Evolutionary conservation across 2,797 vertebrate genomes (phyloP), one percentile per base, ranked within the genome.

Genomic region (Otolemur crassicaudatus): DNA sequence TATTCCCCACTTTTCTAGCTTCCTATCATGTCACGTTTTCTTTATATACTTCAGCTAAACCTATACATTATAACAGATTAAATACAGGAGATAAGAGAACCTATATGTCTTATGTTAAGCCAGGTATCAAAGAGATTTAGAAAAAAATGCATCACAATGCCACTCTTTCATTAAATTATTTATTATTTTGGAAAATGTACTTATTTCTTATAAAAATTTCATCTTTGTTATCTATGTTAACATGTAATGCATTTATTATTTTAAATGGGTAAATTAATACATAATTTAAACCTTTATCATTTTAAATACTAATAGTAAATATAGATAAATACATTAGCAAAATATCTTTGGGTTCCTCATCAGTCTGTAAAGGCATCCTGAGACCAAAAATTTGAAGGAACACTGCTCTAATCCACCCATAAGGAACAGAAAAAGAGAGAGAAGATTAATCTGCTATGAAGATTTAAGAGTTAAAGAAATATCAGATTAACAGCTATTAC

Each of bases 391-490:
- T 67, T 65, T 79, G 87, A 56, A 76, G 11, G 53, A 56, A 13
- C 8, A 40, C 29, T 89, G 46, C 29, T 31, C 40, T 93, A 87
- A 72, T 72, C 34, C 46, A 72, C 25, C 34, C 46, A 72, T 31
- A 14, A 76, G 31, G 16, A 16, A 31, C 3, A 77, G n/a, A 16
- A 11, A 92, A n/a, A 91, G 20, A 1, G 12, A 79, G 16, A 85
- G 25, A 3, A 87, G 80, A 89, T 58, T 13, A 79, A 89, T 84
- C 46, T 53, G 46, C 69, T 14, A 40, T 0, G 3, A 90, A 85
- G 34, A 86, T 92, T 92, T n/a, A 90, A 56, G 8, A 87, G 56
- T 81, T n/a, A 87, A 92, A 75, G 23, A 61, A 82, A 87, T 34
- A 80, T 0, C 25, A 14, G 29, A 82, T 14, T 90, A 90, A 67